Evolutionary conservation across 2,113 vertebrate genomes (phyloP), one percentile per base, ranked within the genome.

Genomic region (Nicator chloris): DNA sequence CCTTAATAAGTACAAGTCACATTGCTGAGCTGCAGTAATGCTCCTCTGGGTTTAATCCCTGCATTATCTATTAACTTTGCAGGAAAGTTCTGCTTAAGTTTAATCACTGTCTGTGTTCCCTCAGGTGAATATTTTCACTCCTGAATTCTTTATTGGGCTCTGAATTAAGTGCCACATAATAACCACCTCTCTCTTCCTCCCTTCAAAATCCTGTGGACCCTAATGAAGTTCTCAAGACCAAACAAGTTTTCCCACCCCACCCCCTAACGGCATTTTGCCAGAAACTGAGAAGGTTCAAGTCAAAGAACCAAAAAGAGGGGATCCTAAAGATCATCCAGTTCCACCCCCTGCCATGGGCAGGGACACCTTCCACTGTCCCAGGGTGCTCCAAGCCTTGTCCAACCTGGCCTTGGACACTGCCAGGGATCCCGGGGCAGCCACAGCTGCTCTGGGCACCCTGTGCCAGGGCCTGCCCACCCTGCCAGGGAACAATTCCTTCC

Each of bases 401-500:
- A 81, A 0, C 37, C 69, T 53, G 39, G 45, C 23, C 51, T 53
- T 60, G 61, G 45, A 0, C 86, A 60, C 17, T 75, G 0, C 69
- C 78, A 75, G 61, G 78, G 39, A 27, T 54, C 7, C 83, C 53
- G 61, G 61, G 54, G 14, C 61, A 82, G 10, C 61, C 69, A 4
- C 70, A 75, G 69, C 53, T 47, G 1, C 30, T 53, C 78, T 75
- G 86, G 23, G 39, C 53, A 39, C 15, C 47, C 76, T 66, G 51
- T 44, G 51, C 68, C 76, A 80, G 35, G 6, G 7, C 10, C 14
- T 44, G 0, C 0, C 21, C 59, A 51, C 16, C 53, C 53, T 75
- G 28, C 0, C 33, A 75, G 53, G 23, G 7, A 60, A 1, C 0
- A 2, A 75, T 89, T 39, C 8, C 61, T 40, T 2, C 45, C 69